Base-by-base conservation (phyloP, 1,140 invertebrate genomes). In the Aricia agestis region DNA sequence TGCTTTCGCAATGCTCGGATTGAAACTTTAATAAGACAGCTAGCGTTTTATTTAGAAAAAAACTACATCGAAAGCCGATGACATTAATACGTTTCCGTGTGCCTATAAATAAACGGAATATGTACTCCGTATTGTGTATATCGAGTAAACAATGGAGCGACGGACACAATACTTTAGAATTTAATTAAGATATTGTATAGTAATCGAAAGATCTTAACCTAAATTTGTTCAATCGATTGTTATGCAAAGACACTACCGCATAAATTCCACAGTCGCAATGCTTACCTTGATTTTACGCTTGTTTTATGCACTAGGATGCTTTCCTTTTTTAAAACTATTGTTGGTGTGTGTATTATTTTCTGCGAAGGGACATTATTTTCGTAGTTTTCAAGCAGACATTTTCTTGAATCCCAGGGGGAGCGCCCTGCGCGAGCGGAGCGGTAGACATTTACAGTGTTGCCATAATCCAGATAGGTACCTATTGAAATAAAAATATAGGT, bases 221-320 rank as follows among this genome's bases (percentile, higher is more conserved):
- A 89, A 88, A 89, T 90, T 85, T 84, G 79, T 82, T 85, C 83
- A 84, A 91, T 91, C 85, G 86, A 91, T 91, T 91, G 86, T 89
- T 91, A 90, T 90, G 87, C 89, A 89, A 89, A 91, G 90, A 88
- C 86, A 91, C 83, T 63, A 25, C 61, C 36, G 61, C 68, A 63
- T 42, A 19, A 32, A 70, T 36, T 76, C 69, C 83, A 85, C 83
- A 85, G 72, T 89, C 82, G 86, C 85, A 76, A 68, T 76, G 70
- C 57, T 75, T 71, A 83, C 78, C 82, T 71, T 72, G 68, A 74
- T 74, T 74, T 69, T 74, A 84, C 79, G 78, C 67, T 77, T 79
- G 17, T 65, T 76, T 67, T 72, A 72, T 74, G 36, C 73, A 76
- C 63, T 17, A 69, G 32, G 42, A 70, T 80, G 83, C 86, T 81